These are phyloP conservation scores for Vidua chalybeata DNA, from an alignment of 2,113 vertebrate species.

Conservation along the genomic window DNA sequence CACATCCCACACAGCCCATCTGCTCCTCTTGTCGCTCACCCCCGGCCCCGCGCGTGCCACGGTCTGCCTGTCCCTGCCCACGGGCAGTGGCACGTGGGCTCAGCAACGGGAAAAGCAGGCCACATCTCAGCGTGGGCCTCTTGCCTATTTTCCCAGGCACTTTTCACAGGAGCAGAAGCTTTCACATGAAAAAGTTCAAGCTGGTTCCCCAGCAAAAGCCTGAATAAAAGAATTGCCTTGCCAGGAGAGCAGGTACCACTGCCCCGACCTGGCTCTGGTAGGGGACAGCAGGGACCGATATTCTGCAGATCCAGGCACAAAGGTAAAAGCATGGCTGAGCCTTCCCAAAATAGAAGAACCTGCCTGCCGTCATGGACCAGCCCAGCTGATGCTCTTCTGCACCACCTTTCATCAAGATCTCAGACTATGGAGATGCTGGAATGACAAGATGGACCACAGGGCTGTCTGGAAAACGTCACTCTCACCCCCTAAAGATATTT, in stretches of 20 bases:
- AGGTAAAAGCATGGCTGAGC: background rate
- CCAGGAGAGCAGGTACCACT: background rate
- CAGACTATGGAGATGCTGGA: background rate
- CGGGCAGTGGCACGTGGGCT: background rate
- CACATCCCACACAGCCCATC: constrained; percentile 39
- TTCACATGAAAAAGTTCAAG: constrained; percentile 31
- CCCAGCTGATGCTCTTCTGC: background rate
- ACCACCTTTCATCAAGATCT: background rate
- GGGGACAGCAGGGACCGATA: background rate
- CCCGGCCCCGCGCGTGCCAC: background rate
- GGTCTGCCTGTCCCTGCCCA: constrained; percentile 24
- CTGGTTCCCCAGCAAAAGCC: background rate
- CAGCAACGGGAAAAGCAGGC: constrained; percentile 9
- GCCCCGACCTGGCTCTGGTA: background rate
- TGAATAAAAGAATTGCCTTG: background rate
- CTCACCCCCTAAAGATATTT: background rate
- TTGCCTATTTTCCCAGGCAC: constrained; percentile 46
- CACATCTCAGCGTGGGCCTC: constrained; percentile 68
- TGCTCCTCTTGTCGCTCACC: background rate
- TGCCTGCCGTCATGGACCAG: background rate
- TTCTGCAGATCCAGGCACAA: background rate
- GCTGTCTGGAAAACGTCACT: background rate
- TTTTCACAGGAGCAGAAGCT: constrained; percentile 22
- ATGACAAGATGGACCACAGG: background rate
- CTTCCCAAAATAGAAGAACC: background rate